These are phyloP conservation scores for Halesus radiatus DNA, from an alignment of 1,140 invertebrate species.

Conservation along the genomic window DNA sequence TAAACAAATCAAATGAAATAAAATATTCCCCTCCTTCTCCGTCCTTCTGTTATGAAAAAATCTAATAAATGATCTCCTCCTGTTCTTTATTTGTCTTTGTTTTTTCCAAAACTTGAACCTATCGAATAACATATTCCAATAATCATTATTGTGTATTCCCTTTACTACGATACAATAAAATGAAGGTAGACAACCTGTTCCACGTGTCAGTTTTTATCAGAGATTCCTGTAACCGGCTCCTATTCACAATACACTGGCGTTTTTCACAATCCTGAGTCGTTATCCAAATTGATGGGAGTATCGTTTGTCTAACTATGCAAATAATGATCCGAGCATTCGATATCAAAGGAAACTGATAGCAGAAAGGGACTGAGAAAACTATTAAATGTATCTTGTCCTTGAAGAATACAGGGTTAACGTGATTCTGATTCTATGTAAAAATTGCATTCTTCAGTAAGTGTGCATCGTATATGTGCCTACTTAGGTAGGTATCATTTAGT, in stretches of 20 bases:
- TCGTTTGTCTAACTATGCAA: constrained; percentile 58
- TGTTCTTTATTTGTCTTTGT: too few relatives aligned
- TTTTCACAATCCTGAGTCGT: constrained; percentile 42
- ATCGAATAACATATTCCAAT: background rate
- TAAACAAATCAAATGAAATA: background rate
- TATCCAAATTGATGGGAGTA: constrained; percentile 57
- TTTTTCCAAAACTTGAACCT: background rate
- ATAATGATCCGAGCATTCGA: constrained; percentile 57
- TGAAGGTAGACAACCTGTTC: background rate
- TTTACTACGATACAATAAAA: too few relatives aligned
- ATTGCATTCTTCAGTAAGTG: too few relatives aligned
- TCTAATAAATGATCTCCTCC: too few relatives aligned
- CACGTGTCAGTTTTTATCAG: constrained; percentile 12
- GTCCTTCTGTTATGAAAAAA: too few relatives aligned
- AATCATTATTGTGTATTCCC: background rate
- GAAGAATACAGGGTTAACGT: background rate
- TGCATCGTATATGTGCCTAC: too few relatives aligned
- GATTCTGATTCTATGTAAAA: too few relatives aligned
- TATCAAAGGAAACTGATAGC: constrained; percentile 57
- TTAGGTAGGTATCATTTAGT: too few relatives aligned
- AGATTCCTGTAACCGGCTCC: background rate
- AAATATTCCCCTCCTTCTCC: background rate
- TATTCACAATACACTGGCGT: background rate
- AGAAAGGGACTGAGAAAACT: constrained; percentile 50
- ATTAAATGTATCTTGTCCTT: constrained; percentile 49